These are phyloP conservation scores for Galaxias olidus DNA, from an alignment of 2,797 vertebrate species.

Conservation along the genomic window DNA sequence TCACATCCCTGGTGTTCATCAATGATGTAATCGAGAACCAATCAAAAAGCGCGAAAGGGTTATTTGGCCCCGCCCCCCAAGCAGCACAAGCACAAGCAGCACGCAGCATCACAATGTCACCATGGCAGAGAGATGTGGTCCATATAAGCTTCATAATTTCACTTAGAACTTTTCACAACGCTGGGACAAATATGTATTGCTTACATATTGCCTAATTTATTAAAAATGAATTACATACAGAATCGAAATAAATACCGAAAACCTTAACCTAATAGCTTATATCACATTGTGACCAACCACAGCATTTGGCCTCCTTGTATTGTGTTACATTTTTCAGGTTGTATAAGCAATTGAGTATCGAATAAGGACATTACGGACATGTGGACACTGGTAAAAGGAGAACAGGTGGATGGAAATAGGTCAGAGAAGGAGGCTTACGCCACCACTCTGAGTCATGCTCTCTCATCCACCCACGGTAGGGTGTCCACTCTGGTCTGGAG, in stretches of 20 bases:
- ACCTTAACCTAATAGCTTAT: too few relatives aligned
- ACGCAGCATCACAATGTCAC: conserved; percentile 67
- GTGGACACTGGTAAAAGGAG: conserved; percentile 37
- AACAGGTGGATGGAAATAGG: conserved; percentile 65
- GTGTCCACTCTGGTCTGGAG: too few relatives aligned
- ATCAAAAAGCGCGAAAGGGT: conserved; percentile 57
- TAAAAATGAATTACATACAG: too few relatives aligned
- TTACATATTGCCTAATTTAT: too few relatives aligned
- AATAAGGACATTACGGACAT: neutral
- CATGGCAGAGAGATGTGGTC: conserved; percentile 44
- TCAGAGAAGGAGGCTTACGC: conserved; percentile 41
- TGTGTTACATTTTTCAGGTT: too few relatives aligned
- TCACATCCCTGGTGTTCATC: conserved; percentile 49
- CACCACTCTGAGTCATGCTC: conserved; percentile 38
- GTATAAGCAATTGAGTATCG: too few relatives aligned
- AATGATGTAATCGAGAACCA: conserved; percentile 82
- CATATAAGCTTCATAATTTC: too few relatives aligned
- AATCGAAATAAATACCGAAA: too few relatives aligned
- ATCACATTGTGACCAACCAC: too few relatives aligned
- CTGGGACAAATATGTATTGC: too few relatives aligned
- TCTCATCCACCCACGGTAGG: conserved; percentile 50
- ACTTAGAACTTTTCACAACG: too few relatives aligned
- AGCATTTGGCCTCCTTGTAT: too few relatives aligned
- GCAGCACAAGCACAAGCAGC: conserved; percentile 66
- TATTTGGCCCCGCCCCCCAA: conserved; percentile 41